Conservation (phyloP, 1,140 invertebrate species). For the Melanaphis sacchari region DNA sequence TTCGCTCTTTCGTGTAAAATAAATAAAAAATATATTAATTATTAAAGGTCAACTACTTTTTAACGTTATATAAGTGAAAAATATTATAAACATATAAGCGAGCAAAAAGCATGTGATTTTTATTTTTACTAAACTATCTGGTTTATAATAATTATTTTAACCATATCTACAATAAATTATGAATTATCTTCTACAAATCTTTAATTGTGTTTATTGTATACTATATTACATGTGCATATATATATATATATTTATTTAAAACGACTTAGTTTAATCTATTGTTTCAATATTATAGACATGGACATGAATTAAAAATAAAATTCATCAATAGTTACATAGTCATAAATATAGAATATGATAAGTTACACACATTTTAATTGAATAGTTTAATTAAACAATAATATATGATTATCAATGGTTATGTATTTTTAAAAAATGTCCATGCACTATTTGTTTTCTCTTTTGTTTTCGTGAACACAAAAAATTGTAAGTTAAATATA, state of each 20-base stretch:
- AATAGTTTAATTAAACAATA: no score
- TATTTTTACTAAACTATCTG: neutral
- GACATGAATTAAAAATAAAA: neutral
- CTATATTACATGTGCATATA: no score
- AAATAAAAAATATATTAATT: neutral
- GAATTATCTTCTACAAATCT: neutral
- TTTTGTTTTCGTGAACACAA: neutral
- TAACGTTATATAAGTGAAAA: neutral
- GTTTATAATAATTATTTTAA: neutral
- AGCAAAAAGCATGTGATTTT: neutral
- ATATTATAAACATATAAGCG: neutral
- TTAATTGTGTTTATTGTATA: neutral
- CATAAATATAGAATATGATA: no score
- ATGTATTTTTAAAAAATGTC: neutral
- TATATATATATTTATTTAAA: neutral
- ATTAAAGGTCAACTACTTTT: slow-evolving; percentile 7
- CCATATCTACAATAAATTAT: neutral
- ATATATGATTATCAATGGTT: no score
- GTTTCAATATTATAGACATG: neutral
- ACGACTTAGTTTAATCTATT: neutral
- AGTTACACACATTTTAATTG: no score
- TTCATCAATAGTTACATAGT: neutral
- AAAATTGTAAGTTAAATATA: no score
- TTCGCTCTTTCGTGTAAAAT: neutral
- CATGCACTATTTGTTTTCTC: neutral